phyloP scores from a whole-genome alignment of 2,113 vertebrate genomes.

The Tylochromis polylepis region DNA sequence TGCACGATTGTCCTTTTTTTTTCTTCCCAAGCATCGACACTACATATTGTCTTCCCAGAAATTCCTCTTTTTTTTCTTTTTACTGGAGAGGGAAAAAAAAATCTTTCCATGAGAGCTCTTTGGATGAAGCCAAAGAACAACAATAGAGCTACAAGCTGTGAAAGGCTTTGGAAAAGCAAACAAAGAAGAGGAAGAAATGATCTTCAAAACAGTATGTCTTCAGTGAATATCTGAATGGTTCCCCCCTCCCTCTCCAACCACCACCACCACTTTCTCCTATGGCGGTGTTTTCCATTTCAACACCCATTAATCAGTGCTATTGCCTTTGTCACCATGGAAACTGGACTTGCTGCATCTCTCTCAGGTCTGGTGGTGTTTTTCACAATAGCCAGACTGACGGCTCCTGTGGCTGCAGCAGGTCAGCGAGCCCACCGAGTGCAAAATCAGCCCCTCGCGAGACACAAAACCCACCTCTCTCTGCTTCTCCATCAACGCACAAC shows the following conservation, averaged over 20 bases:
- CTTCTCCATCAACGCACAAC: background rate
- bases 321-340: constrained; percentile 79
- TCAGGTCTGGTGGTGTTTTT: constrained; percentile 24
- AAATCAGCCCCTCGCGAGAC: background rate
- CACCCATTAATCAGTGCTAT: constrained; percentile 67
- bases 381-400: constrained; percentile 39
- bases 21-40: background rate
- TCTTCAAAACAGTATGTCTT: background rate
- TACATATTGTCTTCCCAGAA: no score
- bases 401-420: constrained; percentile 44
- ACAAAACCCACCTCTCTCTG: constrained; percentile 13
- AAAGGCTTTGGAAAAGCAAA: background rate
- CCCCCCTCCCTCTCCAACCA: background rate
- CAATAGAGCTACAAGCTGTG: background rate
- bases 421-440: constrained; percentile 3
- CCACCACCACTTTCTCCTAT: background rate
- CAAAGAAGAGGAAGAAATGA: background rate
- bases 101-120: background rate
- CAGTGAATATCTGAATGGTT: constrained; percentile 20
- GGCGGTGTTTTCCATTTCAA: constrained; percentile 50
- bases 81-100: background rate
- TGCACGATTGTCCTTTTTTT: background rate
- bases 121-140: background rate
- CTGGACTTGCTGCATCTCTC: constrained; percentile 70
- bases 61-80: background rate